A percentile compares a stretch with the other conserved stretches of the same genome.
phyloP scores from a whole-genome alignment of 2,113 vertebrate species.

The Paradoxurus hermaphroditus region DNA sequence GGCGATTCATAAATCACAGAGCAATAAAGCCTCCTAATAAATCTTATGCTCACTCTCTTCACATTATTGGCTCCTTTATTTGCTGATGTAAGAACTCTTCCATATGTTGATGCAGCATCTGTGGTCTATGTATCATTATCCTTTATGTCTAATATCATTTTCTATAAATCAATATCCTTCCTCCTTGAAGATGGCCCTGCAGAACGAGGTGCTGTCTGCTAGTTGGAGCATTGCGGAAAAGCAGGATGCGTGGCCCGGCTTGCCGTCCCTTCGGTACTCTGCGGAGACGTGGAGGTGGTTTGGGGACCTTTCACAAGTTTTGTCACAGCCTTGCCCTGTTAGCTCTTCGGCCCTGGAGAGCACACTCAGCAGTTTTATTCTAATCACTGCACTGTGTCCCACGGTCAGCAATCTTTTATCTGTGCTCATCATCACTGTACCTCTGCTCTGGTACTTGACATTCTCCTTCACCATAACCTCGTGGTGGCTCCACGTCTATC shows the following conservation, averaged over 20 bases:
- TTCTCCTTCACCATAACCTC: neutral
- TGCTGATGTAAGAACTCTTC: conserved; percentile 66
- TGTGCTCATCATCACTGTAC: neutral
- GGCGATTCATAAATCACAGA: conserved; percentile 58
- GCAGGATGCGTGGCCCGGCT: neutral
- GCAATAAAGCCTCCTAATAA: conserved; percentile 53
- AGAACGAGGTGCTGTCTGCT: neutral
- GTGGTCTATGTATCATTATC: conserved; percentile 51
- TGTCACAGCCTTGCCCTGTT: neutral
- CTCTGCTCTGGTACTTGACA: neutral
- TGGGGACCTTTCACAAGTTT: neutral
- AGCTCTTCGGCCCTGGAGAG: neutral
- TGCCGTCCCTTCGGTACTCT: neutral
- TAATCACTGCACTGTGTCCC: neutral
- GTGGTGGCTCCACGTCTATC: neutral
- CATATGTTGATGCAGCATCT: conserved; percentile 54
- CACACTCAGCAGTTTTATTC: neutral
- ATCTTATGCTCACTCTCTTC: conserved; percentile 48
- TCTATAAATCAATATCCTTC: conserved; percentile 47
- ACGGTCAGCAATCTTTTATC: neutral
- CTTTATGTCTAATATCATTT: conserved; percentile 38
- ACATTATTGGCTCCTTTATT: conserved; percentile 63
- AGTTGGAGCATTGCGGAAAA: neutral
- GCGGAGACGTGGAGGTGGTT: neutral
- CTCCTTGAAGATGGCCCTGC: neutral